Base-by-base conservation (phyloP, 2,888 invertebrate genomes). In the Cephalotes varians region DNA sequence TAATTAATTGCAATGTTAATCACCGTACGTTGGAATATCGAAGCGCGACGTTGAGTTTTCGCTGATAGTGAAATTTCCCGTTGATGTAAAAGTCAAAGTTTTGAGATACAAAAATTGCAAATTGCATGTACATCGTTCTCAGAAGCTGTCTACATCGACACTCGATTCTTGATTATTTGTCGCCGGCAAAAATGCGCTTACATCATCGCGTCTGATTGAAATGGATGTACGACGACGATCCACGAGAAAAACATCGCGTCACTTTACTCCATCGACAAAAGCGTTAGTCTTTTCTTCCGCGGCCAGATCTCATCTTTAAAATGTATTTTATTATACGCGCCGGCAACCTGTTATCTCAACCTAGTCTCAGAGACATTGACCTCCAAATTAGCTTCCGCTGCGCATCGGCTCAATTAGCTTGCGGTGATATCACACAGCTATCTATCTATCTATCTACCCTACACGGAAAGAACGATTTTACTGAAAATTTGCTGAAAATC, bases 161-260 rank as follows among this genome's bases (percentile, higher is more conserved):
- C 12, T 25, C 44, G 40, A 40, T 31, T 4, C 4, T 67, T 21
- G 54, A 69, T 76, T 76, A 76, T 69, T 77, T 12, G 28, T 56
- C 69, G 56, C 60, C n/a, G 56, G 44, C 56, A 69, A 79, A 77
- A 79, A 79, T 69, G 54, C 56, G 77, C 69, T 79, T 67, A 79
- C 77, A 56, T 79, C 77, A 79, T 79, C 67, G 56, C 69, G 77
- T 15, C 21, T 69, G 56, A 79, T 79, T 79, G 44, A 77, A 77
- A 56, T 56, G 18, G 64, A 34, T 31, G 28, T 28, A 37, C 51
- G 31, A 31, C 54, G 51, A 64, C 2, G 37, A 56, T 64, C 21
- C 28, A 10, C 31, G 40, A 67, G 54, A 67, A 44, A 25, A 69
- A 54, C 25, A 49, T 47, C 25, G 44, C 18, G 69, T 54, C n/a